phyloP scores from a whole-genome alignment of 2,113 vertebrate species.

The Gila orcuttii region DNA sequence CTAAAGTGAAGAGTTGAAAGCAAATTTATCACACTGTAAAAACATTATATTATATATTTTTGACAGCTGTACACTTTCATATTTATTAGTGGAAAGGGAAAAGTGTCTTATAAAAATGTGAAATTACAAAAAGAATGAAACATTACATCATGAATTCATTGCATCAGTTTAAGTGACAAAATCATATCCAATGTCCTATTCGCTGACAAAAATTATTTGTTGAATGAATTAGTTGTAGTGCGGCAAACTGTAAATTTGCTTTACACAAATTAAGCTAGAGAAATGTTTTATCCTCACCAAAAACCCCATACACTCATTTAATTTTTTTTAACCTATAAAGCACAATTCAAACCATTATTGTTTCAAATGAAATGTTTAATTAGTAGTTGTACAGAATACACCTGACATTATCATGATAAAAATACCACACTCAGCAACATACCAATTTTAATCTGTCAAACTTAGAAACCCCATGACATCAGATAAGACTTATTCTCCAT shows the following conservation, averaged over 20 bases:
- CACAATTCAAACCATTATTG: not conserved
- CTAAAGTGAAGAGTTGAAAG: constrained; percentile 3
- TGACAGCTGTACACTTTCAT: not conserved
- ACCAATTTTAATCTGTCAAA: constrained; percentile 2
- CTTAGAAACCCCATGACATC: constrained; percentile 10
- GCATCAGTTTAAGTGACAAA: not conserved
- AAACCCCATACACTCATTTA: too few relatives aligned
- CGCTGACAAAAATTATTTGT: not conserved
- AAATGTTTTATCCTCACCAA: too few relatives aligned
- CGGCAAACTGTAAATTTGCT: not conserved
- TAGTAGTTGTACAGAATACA: constrained; percentile 32
- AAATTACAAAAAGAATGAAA: not conserved
- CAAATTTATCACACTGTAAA: not conserved
- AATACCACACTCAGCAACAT: constrained; percentile 23
- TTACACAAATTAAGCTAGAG: too few relatives aligned
- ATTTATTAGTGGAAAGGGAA: not conserved
- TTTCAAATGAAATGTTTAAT: constrained; percentile 52
- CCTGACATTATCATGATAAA: constrained; percentile 44
- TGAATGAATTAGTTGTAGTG: not conserved
- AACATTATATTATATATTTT: not conserved
- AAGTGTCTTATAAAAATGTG: not conserved
- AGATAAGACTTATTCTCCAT: constrained; percentile 38
- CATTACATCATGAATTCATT: not conserved
- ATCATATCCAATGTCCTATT: not conserved
- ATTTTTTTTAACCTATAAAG: not conserved